phyloP scores from a whole-genome alignment of 2,888 invertebrate species.

The Mystacides longicornis region DNA sequence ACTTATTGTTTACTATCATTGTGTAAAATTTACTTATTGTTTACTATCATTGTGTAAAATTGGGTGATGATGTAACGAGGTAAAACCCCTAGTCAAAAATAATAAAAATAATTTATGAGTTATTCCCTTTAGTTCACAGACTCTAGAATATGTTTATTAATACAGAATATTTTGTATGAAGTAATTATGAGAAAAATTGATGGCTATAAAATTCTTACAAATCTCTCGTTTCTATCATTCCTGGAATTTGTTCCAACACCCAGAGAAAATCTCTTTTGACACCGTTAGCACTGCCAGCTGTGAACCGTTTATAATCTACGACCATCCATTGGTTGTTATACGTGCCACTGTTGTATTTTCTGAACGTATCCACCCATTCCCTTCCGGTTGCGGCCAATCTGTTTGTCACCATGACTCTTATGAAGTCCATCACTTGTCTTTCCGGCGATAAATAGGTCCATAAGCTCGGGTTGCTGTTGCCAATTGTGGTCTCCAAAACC shows the following conservation, averaged over 20 bases:
- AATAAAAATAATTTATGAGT: too few species aligned
- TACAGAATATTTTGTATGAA: too few species aligned
- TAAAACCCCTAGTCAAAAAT: too few species aligned
- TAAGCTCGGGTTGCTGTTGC: conserved; percentile 54
- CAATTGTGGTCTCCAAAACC: conserved; percentile 61
- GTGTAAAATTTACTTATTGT: too few species aligned
- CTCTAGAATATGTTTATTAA: too few species aligned
- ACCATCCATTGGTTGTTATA: conserved; percentile 72
- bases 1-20: too few species aligned
- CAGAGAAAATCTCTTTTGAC: conserved; percentile 45
- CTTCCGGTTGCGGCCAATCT: conserved; percentile 51
- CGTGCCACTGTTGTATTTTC: conserved; percentile 60
- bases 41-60: too few species aligned
- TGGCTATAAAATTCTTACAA: too few species aligned
- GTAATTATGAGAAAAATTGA: too few species aligned
- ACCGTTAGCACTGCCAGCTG: conserved; percentile 32
- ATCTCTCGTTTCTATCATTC: conserved; percentile 37
- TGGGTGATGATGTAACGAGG: too few species aligned
- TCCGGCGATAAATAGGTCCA: conserved; percentile 48
- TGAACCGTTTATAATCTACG: conserved; percentile 61
- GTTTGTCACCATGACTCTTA: conserved; percentile 59
- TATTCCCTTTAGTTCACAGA: too few species aligned
- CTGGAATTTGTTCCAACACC: conserved; percentile 57
- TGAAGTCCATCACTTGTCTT: conserved; percentile 51
- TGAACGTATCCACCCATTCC: conserved; percentile 54